Evolutionary conservation across 2,888 invertebrate genomes (phyloP), one percentile per base, ranked within the genome.

Genomic region (Ochlodes sylvanus): DNA sequence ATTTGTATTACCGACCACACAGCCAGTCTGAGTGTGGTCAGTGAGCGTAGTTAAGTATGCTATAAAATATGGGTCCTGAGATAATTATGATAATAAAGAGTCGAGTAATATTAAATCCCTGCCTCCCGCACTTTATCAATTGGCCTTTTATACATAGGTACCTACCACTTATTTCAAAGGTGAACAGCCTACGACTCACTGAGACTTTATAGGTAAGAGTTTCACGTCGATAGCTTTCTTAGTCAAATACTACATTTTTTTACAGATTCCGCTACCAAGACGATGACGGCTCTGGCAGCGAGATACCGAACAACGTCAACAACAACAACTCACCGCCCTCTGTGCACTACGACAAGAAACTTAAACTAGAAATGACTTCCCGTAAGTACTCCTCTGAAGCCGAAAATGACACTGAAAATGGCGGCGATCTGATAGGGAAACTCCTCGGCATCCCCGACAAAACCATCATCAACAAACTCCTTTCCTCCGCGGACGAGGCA

Each of bases 361-460:
- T 92, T 63, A 90, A 93, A 78, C 79, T 92, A 3, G 84, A 92
- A 75, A 90, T 92, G 90, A 88, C 88, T 14, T 89, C 93, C 15
- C 89, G 93, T 65, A 93, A 92, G 75, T 93, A 94, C 75, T 89
- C 90, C 21, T 90, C 91, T 3, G 90, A 94, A 74, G 77, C 85
- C 1, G 90, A 95, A 73, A 92, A 94, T 79, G 85, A 94, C 72
- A 92, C 94, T 0, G 95, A 95, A 79, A 94, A 94, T 55, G 94
- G 94, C 62, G 94, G 95, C 70, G 98, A 98, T 84, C 94, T 98
- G 68, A 98, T 98, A 76, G 98, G 98, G 10, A 98, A 98, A 86
- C 94, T 98, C 0, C 92, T 98, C 17, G 98, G 98, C 0, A 97
- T 98, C 70, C 95, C 97, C 52, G 98, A 98, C 85, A 95, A 96